Evolutionary conservation across 2,888 invertebrate genomes (phyloP).

Genomic region (Phlogophora meticulosa): DNA sequence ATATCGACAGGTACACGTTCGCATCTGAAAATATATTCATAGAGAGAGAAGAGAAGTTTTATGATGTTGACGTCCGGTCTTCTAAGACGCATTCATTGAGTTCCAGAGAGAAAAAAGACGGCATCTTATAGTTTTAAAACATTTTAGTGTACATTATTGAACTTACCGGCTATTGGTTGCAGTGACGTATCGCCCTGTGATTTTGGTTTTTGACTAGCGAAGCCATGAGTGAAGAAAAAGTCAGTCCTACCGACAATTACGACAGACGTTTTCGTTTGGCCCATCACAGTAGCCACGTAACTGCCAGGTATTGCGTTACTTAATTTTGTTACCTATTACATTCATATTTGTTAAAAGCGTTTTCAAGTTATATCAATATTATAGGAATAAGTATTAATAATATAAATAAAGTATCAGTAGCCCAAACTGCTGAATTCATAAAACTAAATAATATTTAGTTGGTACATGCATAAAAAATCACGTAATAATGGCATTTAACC

Average conservation of each 20-base stretch:
- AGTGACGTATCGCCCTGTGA: slow-evolving; percentile 41
- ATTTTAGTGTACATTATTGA: background rate
- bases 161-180: slow-evolving; percentile 64
- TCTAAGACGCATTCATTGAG: background rate
- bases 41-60: too few species aligned
- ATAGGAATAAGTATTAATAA: too few species aligned
- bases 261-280: slow-evolving; percentile 35
- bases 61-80: background rate
- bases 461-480: too few species aligned
- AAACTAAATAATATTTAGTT: too few species aligned
- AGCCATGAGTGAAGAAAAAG: slow-evolving; percentile 62
- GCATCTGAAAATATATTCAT: slow-evolving; percentile 48
- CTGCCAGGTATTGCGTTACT: slow-evolving; percentile 36
- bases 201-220: slow-evolving; percentile 56
- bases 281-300: slow-evolving; percentile 51
- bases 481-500: too few species aligned
- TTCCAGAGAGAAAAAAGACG: too few species aligned
- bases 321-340: slow-evolving; percentile 54
- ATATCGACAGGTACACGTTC: slow-evolving; percentile 52
- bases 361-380: too few species aligned
- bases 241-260: slow-evolving; percentile 60
- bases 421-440: too few species aligned
- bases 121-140: too few species aligned
- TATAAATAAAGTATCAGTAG: too few species aligned
- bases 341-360: background rate